Base-by-base conservation (phyloP, 1,140 invertebrate species). In the Camponotus vicinus region DNA sequence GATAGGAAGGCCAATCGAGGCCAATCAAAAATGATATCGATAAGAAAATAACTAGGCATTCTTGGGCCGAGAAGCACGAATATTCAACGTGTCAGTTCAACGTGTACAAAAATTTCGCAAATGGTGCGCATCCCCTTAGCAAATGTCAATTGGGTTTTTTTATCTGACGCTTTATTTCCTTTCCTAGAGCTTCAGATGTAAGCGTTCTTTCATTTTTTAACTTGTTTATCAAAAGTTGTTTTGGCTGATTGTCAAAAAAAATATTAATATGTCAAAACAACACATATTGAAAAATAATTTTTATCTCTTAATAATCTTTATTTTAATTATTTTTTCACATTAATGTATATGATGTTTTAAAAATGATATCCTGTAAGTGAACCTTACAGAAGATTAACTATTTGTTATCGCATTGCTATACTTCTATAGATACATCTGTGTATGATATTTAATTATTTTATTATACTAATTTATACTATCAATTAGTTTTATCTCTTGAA, bases 71-170 rank as follows among this genome's bases (percentile, higher is more conserved):
- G 66, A 21, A 40, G 77, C 69, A 70, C 27, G 27, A 42, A 73
- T 61, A 55, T 83, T 79, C 67, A 82, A 82, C 67, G 79, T 73
- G 52, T 71, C 79, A 45, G 11, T 73, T 40, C 52, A 61, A 63
- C 69, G 42, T 83, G 69, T 61, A 57, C 67, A 73, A 73, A 73
- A 61, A 61, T 75, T 73, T 15, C 27, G 11, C 13, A n/a, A 75
- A 49, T 73, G 40, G 78, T 80, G n/a, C 11, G 6, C 13, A 13
- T 73, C 21, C 5, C 9, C 9, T 61, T n/a, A 6, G 21, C 6
- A 45, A 71, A 4, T 3, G 13, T 61, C 73, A 52, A n/a, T 8
- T 27, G 45, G 8, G 11, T 27, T 37, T 27, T 18, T 40, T 34
- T 15, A 6, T 13, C 40, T 18, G 2, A 37, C 15, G 1, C 13